Base-by-base conservation (phyloP, 1,140 invertebrate species). In the Temnothorax nylanderi region DNA sequence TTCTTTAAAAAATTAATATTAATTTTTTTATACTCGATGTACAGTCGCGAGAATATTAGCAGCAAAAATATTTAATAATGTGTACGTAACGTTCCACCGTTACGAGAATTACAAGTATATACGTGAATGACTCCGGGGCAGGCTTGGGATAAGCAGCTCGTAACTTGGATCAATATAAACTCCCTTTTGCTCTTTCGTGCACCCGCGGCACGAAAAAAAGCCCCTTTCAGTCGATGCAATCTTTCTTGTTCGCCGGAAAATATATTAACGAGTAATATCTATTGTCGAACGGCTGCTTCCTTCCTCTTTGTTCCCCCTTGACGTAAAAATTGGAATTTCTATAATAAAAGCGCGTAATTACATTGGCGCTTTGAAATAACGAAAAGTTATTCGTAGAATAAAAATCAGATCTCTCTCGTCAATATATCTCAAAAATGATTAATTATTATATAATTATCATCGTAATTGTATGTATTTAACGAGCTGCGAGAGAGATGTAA, bases 81-180 rank as follows among this genome's bases (percentile, higher is more conserved):
- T 34, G n/a, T 41, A 58, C 11, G 16, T 81, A 71, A 58, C 21
- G 32, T 47, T 60, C 37, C 51, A 67, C 26, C 51, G 16, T 26
- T 26, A 82, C 67, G n/a, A 47, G 44, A 84, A 84, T 75, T 84
- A 75, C 44, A 62, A 49, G 32, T 54, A 26, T 54, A 26, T 56
- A 74, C 11, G 44, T 18, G 80, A 84, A 84, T 74, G 54, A 60
- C 44, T 49, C 16, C 80, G 32, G 54, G 44, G 41, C 69, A 60
- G 54, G 18, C 54, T 60, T 56, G 56, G 26, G 54, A 62, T 74
- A 75, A 74, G 69, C 54, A 84, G 80, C 69, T 84, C 80, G 80
- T 82, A 82, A 82, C 67, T 78, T 85, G 82, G 82, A 85, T 85
- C 82, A 85, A 78, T 85, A 85, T 78, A 78, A 85, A 78, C 82